Percentiles rank a stretch among this genome's conserved stretches.
Evolutionary conservation across 1,140 invertebrate species (phyloP).

Genomic region (Elysia chlorotica): DNA sequence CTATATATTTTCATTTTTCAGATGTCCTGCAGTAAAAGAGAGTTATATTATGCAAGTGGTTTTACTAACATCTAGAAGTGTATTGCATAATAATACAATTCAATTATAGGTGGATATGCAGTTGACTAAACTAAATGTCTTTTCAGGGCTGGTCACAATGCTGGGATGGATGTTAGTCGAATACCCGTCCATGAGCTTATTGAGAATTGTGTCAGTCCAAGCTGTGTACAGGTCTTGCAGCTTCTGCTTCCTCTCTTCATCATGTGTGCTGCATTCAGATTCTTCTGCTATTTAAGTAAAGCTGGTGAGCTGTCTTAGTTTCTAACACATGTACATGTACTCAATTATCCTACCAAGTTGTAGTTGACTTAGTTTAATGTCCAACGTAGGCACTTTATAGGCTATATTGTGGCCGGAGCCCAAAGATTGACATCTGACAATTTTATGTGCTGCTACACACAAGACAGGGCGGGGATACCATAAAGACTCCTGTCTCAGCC

Average conservation of each 20-base stretch:
- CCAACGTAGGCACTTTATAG: not conserved
- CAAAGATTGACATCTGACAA: not conserved
- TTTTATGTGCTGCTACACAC: not conserved
- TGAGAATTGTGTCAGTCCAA: conserved; percentile 42
- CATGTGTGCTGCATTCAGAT: conserved; percentile 33
- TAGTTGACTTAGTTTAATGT: not conserved
- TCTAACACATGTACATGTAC: not conserved
- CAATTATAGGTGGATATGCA: too few species aligned
- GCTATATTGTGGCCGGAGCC: not conserved
- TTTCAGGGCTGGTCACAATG: too few species aligned
- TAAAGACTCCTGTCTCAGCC: too few species aligned
- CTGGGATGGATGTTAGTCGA: too few species aligned
- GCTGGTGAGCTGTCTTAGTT: conserved; percentile 22
- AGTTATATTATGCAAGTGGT: too few species aligned
- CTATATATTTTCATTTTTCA: too few species aligned
- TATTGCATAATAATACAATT: too few species aligned
- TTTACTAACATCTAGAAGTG: too few species aligned
- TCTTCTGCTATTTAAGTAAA: conserved; percentile 22
- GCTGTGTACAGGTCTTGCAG: conserved; percentile 27
- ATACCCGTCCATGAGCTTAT: conserved; percentile 32
- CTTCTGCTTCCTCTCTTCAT: conserved; percentile 22
- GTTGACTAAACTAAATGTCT: too few species aligned
- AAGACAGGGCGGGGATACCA: not conserved
- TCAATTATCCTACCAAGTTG: not conserved
- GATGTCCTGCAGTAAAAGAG: too few species aligned